Conservation (phyloP, 1,140 invertebrate genomes). For the Hyphantria cunea region DNA sequence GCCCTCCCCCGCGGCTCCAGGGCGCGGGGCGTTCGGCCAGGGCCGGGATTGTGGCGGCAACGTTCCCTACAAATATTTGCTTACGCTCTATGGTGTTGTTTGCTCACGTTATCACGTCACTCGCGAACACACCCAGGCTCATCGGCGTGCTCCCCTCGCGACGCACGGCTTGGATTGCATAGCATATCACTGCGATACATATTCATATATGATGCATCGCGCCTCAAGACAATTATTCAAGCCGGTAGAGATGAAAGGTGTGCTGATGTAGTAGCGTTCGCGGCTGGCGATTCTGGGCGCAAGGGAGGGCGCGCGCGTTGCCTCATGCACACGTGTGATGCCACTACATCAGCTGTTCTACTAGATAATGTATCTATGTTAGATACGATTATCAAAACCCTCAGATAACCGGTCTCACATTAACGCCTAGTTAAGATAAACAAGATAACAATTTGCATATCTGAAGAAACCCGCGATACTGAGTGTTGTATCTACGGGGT, state of each 20-base stretch:
- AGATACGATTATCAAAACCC: conserved; percentile 73
- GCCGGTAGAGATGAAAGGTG: not conserved
- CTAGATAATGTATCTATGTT: conserved; percentile 68
- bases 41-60: conserved; percentile 32
- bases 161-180: too few species aligned
- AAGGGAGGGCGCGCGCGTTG: too few species aligned
- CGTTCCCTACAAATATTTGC: conserved; percentile 63
- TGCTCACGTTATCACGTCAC: conserved; percentile 61
- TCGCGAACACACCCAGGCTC: conserved; percentile 50
- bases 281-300: too few species aligned
- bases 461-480: conserved; percentile 55
- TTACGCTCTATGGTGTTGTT: conserved; percentile 51
- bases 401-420: conserved; percentile 75
- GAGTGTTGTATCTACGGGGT: conserved; percentile 48
- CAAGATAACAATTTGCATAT: conserved; percentile 78
- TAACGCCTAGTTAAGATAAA: conserved; percentile 79
- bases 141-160: conserved; percentile 26
- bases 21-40: conserved; percentile 8
- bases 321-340: conserved; percentile 2
- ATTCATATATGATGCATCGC: not conserved
- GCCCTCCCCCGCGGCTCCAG: not conserved
- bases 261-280: not conserved
- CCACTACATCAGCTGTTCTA: conserved; percentile 46
- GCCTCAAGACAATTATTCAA: not conserved
- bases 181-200: not conserved